Percentiles rank a stretch among this genome's conserved stretches.
phyloP scores from a whole-genome alignment of 92 coral and sea anemone species.

The Zoanthus sansibaricus region DNA sequence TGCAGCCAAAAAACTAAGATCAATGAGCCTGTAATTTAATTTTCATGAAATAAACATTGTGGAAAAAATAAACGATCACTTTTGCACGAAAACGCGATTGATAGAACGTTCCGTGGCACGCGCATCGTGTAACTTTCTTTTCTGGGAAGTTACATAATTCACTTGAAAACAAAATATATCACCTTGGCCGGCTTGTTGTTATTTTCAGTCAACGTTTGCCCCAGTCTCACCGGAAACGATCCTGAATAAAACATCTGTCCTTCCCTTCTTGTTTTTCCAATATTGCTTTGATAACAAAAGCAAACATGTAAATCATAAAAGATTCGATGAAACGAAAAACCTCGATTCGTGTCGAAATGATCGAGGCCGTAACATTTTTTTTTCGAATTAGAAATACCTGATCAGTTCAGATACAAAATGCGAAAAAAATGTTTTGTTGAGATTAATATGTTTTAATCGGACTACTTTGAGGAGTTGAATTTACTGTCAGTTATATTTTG shows the following conservation, averaged over 20 bases:
- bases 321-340: neutral
- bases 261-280: conserved; percentile 8
- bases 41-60: conserved; percentile 28
- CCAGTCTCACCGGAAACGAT: neutral
- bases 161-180: conserved; percentile 1
- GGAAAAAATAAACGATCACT: neutral
- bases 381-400: no score
- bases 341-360: neutral
- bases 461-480: no score
- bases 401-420: no score
- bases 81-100: neutral
- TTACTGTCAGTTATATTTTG: no score
- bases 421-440: no score
- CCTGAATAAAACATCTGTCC: conserved; percentile 33
- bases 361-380: neutral
- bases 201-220: neutral
- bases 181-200: neutral
- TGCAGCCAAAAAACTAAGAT: no score
- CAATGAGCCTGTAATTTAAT: conserved; percentile 8
- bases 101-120: neutral
- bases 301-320: conserved; percentile 30
- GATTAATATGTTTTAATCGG: no score
- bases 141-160: neutral
- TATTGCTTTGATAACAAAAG: conserved; percentile 32
- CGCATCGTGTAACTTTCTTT: neutral